Conservation (phyloP, 2,888 invertebrate genomes). For the Torymus texanus region DNA sequence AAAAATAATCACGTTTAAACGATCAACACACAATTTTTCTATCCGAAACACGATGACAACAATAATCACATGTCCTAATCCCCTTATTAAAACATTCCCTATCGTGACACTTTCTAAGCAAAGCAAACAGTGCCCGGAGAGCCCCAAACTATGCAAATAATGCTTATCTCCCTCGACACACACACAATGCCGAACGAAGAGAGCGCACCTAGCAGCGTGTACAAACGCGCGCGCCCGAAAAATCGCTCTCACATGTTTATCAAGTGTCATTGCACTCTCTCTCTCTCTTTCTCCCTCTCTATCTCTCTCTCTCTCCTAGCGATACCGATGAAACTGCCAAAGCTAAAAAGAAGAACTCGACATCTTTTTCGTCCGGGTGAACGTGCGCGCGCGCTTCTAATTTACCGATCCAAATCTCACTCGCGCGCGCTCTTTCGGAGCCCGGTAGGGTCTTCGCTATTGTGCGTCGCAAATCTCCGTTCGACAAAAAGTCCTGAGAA, state of each 20-base stretch:
- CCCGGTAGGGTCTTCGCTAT: not conserved
- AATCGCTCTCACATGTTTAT: conserved; percentile 29
- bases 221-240: not conserved
- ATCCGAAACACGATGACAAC: too few species aligned
- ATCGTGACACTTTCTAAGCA: too few species aligned
- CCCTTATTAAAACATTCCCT: not conserved
- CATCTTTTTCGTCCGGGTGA: too few species aligned
- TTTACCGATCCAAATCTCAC: too few species aligned
- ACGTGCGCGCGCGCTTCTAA: too few species aligned
- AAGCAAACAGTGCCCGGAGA: not conserved
- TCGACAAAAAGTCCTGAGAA: conserved; percentile 44
- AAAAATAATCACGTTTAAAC: too few species aligned
- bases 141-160: conserved; percentile 32
- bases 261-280: conserved; percentile 24
- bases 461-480: conserved; percentile 36
- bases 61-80: not conserved
- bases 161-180: conserved; percentile 17
- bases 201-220: too few species aligned
- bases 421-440: not conserved
- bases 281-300: not conserved
- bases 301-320: too few species aligned
- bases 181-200: not conserved
- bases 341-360: too few species aligned
- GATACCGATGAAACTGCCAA: too few species aligned
- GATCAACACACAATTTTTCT: not conserved